phyloP scores from a whole-genome alignment of 1,140 invertebrate species.

The Saccostrea glomerata region DNA sequence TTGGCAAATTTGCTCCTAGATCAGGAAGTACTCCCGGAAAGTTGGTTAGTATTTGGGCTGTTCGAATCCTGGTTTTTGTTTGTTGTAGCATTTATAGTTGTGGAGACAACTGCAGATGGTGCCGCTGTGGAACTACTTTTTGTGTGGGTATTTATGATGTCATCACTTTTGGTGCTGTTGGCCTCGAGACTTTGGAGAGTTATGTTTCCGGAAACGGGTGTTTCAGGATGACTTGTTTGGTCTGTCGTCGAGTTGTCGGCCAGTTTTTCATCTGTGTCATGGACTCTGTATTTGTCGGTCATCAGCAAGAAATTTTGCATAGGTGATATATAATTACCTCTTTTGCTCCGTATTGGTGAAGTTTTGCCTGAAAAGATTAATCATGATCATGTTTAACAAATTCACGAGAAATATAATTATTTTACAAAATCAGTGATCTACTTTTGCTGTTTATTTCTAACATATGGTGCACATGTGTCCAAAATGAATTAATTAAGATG shows the following conservation, averaged over 20 bases:
- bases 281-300: slow-evolving; percentile 10
- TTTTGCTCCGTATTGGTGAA: neutral
- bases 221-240: neutral
- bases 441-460: too few species aligned
- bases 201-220: neutral
- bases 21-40: neutral
- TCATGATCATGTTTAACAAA: neutral
- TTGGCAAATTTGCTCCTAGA: neutral
- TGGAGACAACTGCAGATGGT: neutral
- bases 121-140: neutral
- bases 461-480: too few species aligned
- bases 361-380: neutral
- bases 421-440: too few species aligned
- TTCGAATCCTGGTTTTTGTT: neutral
- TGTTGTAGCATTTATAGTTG: neutral
- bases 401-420: too few species aligned
- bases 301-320: neutral
- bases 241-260: neutral
- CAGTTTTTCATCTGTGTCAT: neutral
- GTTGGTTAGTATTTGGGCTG: neutral
- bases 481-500: too few species aligned
- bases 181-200: neutral
- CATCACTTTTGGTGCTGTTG: neutral
- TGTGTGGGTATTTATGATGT: neutral
- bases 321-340: neutral